Evolutionary conservation across 2,888 invertebrate species (phyloP), one percentile per base, ranked within the genome.

Genomic region (Drosophila prostipennis): DNA sequence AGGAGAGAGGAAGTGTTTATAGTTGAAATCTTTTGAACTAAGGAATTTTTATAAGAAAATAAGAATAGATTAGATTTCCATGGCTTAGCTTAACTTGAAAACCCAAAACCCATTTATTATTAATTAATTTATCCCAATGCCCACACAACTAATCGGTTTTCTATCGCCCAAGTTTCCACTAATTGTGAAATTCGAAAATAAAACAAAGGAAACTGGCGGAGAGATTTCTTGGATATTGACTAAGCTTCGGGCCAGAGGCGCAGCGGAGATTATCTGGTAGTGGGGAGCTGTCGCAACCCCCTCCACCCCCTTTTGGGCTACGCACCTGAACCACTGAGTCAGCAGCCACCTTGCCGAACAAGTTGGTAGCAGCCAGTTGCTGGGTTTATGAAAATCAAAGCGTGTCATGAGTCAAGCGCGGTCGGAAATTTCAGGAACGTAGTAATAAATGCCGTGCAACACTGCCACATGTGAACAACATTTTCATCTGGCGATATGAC

Each of bases 101-200:
- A 7, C n/a, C 43, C 32, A 45, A 54, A 19, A 45, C 37, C 43
- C 26, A 39, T 39, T 8, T 29, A 19, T 42, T 52, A 55, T 54
- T 34, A 65, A 65, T 51, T 54, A 51, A 14, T 48, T 74, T 67
- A 67, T 45, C 74, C 55, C 16, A 46, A 43, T 65, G 43, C 65
- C 46, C 74, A 55, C 65, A 51, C 55, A 43, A 37, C 34, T 59
- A 61, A 79, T 63, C 54, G 51, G 37, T 68, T 69, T 72, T 43
- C 60, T 52, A 55, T 70, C 67, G 29, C 67, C 51, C 45, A 49
- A 49, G 77, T 89, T 89, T 85, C 73, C 77, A 75, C 45, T 53
- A 57, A 89, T 83, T 83, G 89, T 79, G 89, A 83, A 83, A 83
- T 89, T 58, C 36, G 61, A 45, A 42, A 63, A 46, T 32, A 32